Percentiles rank a stretch among this genome's conserved stretches.
Conservation (phyloP, 2,888 invertebrate species). For the Cryptocheilus praepositus region DNA sequence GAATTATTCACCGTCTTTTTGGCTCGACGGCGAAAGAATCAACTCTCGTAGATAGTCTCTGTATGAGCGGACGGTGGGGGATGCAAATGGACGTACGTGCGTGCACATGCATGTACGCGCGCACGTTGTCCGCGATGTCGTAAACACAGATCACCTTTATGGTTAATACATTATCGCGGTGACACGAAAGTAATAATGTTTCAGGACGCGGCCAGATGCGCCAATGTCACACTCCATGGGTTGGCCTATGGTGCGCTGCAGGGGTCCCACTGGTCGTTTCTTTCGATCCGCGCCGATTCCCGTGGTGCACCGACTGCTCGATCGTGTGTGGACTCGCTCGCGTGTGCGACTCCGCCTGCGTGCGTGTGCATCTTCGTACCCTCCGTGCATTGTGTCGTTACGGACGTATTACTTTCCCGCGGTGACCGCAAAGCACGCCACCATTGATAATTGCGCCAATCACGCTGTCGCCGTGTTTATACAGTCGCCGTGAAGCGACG, state of each 20-base stretch:
- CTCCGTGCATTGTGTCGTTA: conserved; percentile 7
- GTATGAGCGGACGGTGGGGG: too few species aligned
- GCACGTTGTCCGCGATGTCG: conserved; percentile 23
- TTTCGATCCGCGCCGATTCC: conserved; percentile 18
- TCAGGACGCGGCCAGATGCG: conserved; percentile 58
- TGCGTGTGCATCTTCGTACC: not conserved
- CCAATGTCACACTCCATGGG: conserved; percentile 65
- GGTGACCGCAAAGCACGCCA: conserved; percentile 26
- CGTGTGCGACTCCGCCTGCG: not conserved
- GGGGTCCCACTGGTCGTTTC: conserved; percentile 22
- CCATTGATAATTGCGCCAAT: conserved; percentile 23
- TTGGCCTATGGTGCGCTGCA: conserved; percentile 28
- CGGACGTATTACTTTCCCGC: conserved; percentile 33
- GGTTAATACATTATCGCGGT: conserved; percentile 42
- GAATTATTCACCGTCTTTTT: too few species aligned
- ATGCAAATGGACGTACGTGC: too few species aligned
- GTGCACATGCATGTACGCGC: not conserved
- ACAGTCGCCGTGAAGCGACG: conserved; percentile 8
- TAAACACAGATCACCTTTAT: conserved; percentile 49
- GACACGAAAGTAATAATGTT: conserved; percentile 44
- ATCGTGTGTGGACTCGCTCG: not conserved
- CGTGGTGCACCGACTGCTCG: conserved; percentile 4
- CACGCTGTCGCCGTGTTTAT: conserved; percentile 20
- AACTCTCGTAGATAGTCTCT: too few species aligned
- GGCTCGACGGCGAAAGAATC: too few species aligned